Percentiles rank a stretch among this genome's conserved stretches.
Evolutionary conservation across 1,140 invertebrate genomes (phyloP).

Genomic region (Drosophila saltans): DNA sequence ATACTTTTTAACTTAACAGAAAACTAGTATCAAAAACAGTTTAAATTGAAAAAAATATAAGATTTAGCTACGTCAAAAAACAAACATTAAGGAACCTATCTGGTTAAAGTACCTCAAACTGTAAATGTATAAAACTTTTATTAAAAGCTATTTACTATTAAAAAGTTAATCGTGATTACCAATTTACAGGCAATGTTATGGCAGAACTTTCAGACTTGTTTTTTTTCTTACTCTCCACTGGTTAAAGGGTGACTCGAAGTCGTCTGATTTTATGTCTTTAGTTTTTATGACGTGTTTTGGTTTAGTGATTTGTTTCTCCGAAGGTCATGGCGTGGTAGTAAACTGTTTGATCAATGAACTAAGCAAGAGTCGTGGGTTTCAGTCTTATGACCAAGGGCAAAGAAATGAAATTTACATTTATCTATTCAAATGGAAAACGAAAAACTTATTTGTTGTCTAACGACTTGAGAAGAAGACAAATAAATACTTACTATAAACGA

Average conservation of each 20-base stretch:
- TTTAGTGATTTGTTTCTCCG: not conserved
- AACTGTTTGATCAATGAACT: slow-evolving; percentile 8
- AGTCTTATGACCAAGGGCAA: not conserved
- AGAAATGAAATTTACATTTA: slow-evolving; percentile 8
- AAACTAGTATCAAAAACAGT: no score
- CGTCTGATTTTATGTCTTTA: slow-evolving; percentile 2
- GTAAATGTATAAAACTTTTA: not conserved
- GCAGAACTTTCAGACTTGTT: not conserved
- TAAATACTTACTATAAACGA: not conserved
- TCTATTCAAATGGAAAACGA: not conserved
- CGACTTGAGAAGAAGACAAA: not conserved
- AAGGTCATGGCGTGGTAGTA: slow-evolving; percentile 1
- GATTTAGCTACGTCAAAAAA: no score
- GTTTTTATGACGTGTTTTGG: slow-evolving; percentile 5
- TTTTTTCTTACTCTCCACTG: no score
- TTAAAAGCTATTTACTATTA: not conserved
- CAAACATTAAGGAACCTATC: not conserved
- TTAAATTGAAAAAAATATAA: no score
- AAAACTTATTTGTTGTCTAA: not conserved
- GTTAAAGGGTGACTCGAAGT: not conserved
- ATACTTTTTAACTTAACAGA: no score
- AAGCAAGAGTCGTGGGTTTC: slow-evolving; percentile 2
- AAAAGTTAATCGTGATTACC: not conserved
- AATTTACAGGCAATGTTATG: not conserved
- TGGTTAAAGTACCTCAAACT: not conserved